Conservation (phyloP, 2,888 invertebrate genomes). For the Serripes groenlandicus region DNA sequence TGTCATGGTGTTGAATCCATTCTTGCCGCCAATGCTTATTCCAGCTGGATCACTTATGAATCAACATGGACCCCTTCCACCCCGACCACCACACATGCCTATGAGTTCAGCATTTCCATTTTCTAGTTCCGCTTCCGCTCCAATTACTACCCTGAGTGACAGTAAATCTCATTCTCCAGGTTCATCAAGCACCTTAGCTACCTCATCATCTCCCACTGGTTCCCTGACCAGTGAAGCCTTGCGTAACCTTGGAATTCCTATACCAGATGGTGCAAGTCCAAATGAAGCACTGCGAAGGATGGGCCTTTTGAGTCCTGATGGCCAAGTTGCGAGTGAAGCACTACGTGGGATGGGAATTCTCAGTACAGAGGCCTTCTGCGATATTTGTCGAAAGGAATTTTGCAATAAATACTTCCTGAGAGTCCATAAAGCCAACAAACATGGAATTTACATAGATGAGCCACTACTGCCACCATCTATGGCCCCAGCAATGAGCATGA, state of each 20-base stretch:
- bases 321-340: slow-evolving; percentile 68
- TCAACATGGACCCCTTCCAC: slow-evolving; percentile 74
- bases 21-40: slow-evolving; percentile 84
- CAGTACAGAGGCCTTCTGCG: slow-evolving; percentile 95
- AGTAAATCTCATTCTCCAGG: slow-evolving; percentile 58
- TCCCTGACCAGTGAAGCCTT: slow-evolving; percentile 59
- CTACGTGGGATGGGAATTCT: slow-evolving; percentile 75
- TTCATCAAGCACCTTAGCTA: slow-evolving; percentile 61
- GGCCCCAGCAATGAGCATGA: slow-evolving; percentile 62
- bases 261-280: slow-evolving; percentile 66
- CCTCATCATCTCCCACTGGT: slow-evolving; percentile 66
- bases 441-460: slow-evolving; percentile 80
- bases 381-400: slow-evolving; percentile 91
- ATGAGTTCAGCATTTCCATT: slow-evolving; percentile 78
- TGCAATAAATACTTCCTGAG: slow-evolving; percentile 85
- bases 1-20: slow-evolving; percentile 86
- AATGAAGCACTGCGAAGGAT: slow-evolving; percentile 64
- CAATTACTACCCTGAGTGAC: slow-evolving; percentile 55
- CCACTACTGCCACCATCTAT: slow-evolving; percentile 64
- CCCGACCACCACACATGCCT: slow-evolving; percentile 75
- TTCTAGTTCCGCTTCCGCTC: slow-evolving; percentile 57
- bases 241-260: slow-evolving; percentile 64
- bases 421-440: slow-evolving; percentile 86
- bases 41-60: slow-evolving; percentile 79
- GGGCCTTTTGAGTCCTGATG: slow-evolving; percentile 61